Percentiles rank a stretch among this genome's conserved stretches.
Conservation (phyloP, 2,797 vertebrate species). For the Staurois parvus region DNA sequence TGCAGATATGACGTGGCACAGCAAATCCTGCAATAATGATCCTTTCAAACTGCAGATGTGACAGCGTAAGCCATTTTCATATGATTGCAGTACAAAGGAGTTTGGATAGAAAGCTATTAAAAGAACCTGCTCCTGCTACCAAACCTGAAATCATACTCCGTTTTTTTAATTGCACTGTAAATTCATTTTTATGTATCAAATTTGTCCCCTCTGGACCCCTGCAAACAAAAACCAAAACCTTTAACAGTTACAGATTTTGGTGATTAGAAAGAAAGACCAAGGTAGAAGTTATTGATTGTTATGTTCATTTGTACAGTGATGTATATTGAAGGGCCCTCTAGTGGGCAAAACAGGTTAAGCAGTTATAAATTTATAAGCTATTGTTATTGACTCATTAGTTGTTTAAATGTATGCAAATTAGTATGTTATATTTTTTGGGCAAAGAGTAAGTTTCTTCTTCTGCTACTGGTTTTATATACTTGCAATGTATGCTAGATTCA, state of each 20-base stretch:
- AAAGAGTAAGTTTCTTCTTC: too few species aligned
- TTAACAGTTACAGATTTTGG: neutral
- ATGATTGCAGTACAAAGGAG: conserved; percentile 46
- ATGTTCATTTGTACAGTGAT: neutral
- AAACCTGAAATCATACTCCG: conserved; percentile 43
- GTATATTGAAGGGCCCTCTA: conserved; percentile 30
- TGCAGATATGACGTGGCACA: conserved; percentile 13
- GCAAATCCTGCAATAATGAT: conserved; percentile 50
- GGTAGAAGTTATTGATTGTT: neutral
- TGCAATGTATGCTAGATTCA: too few species aligned
- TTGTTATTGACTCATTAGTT: too few species aligned
- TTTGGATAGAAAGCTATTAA: conserved; percentile 53
- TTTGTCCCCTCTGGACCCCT: neutral
- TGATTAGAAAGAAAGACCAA: conserved; percentile 9
- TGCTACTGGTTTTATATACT: too few species aligned
- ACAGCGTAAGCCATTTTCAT: conserved; percentile 25
- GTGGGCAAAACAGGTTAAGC: conserved; percentile 18
- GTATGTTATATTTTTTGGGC: too few species aligned
- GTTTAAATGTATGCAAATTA: too few species aligned
- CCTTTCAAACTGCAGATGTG: conserved; percentile 10
- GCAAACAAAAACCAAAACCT: neutral
- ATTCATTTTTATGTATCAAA: neutral
- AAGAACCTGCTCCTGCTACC: conserved; percentile 6
- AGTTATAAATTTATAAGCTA: neutral
- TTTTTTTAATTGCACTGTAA: neutral